Percentiles rank a stretch among this genome's conserved stretches.
phyloP scores from a whole-genome alignment of 2,797 vertebrate genomes.

The Psittacula echo region DNA sequence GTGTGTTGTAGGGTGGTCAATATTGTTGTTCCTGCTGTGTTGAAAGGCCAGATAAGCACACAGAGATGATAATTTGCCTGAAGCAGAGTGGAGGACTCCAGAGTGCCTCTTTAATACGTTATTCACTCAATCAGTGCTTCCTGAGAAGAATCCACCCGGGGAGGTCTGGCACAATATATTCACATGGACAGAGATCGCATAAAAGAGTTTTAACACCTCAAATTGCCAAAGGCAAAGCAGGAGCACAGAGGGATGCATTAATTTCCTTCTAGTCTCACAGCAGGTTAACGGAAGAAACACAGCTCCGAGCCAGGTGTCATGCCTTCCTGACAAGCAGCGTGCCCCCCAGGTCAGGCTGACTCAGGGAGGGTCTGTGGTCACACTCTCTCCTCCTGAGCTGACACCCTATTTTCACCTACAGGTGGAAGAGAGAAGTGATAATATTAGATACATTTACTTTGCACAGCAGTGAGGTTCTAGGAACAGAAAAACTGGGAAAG shows the following conservation, averaged over 20 bases:
- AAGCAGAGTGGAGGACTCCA: neutral
- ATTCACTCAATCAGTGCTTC: neutral
- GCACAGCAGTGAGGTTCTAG: neutral
- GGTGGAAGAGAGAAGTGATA: neutral
- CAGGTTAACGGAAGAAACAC: neutral
- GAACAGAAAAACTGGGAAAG: neutral
- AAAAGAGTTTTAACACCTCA: slow-evolving; percentile 39
- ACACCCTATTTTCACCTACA: neutral
- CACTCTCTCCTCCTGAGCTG: neutral
- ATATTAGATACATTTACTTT: neutral
- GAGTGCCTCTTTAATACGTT: neutral
- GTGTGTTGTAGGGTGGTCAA: neutral
- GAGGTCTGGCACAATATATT: neutral
- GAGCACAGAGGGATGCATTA: neutral
- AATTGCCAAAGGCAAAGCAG: neutral
- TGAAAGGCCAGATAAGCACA: neutral
- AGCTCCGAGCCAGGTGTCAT: neutral
- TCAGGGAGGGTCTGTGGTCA: neutral
- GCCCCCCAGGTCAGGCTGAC: neutral
- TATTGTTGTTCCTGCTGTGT: neutral
- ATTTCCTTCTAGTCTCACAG: slow-evolving; percentile 18
- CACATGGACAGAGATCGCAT: neutral
- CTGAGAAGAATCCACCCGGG: neutral
- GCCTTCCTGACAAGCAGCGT: neutral
- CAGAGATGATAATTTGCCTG: slow-evolving; percentile 6